phyloP scores from a whole-genome alignment of 2,797 vertebrate genomes.

The Centropyge bicolor region DNA sequence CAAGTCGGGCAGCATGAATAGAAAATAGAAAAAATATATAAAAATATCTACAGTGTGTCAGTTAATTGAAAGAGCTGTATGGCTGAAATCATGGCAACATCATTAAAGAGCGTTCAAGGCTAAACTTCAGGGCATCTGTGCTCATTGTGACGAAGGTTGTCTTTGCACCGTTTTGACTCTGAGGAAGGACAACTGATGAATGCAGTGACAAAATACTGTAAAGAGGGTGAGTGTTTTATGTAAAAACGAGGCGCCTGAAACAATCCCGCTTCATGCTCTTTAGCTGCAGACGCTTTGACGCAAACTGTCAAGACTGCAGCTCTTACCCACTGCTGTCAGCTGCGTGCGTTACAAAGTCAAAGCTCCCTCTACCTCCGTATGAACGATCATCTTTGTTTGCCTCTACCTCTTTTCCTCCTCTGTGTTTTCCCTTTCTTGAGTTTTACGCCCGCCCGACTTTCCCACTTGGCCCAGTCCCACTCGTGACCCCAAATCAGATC shows the following conservation, averaged over 20 bases:
- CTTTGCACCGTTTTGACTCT: constrained; percentile 12
- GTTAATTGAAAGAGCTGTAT: too few relatives aligned
- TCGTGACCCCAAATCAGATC: constrained; percentile 66
- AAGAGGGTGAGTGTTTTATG: constrained; percentile 13
- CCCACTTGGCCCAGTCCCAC: constrained; percentile 24
- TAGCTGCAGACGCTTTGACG: constrained; percentile 40
- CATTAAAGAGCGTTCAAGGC: not conserved
- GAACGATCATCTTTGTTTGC: constrained; percentile 49
- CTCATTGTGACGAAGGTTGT: not conserved
- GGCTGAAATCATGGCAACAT: not conserved
- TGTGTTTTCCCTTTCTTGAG: constrained; percentile 24
- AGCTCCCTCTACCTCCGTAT: constrained; percentile 34
- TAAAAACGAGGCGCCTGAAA: constrained; percentile 34
- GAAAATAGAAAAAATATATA: too few relatives aligned
- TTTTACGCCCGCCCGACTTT: constrained; percentile 38
- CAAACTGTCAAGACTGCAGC: constrained; percentile 32
- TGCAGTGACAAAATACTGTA: constrained; percentile 24
- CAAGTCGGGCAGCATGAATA: too few relatives aligned
- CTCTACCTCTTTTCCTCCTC: constrained; percentile 11
- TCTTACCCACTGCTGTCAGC: constrained; percentile 41
- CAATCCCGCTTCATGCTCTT: constrained; percentile 26
- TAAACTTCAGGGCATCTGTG: constrained; percentile 1
- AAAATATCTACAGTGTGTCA: too few relatives aligned
- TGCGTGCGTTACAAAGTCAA: constrained; percentile 48
- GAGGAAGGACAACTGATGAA: constrained; percentile 22